These are phyloP conservation scores for Clytia hemisphaerica DNA, from an alignment of 30 jellyfish, hydroid and myxozoan species.

Conservation along the genomic window DNA sequence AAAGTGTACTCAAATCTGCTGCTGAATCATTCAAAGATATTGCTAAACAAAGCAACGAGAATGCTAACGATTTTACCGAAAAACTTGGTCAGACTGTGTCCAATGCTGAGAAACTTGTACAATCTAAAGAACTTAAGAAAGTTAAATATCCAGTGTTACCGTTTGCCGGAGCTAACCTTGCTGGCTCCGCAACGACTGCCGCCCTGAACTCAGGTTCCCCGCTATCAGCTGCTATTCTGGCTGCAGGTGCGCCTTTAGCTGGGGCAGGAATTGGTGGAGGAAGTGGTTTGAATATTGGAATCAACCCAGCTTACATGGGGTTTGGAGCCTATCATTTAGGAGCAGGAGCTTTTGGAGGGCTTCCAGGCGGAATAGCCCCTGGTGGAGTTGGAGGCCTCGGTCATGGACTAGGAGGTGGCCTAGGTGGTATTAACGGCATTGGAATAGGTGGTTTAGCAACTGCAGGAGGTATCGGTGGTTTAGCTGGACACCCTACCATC, in stretches of 20 bases:
- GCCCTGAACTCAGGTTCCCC: too few species aligned
- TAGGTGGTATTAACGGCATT: too few species aligned
- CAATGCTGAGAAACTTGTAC: slow-evolving; percentile 4
- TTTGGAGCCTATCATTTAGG: background rate
- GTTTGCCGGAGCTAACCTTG: too few species aligned
- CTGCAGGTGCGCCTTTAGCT: too few species aligned
- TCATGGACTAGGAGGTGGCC: too few species aligned
- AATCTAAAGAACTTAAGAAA: slow-evolving; percentile 2
- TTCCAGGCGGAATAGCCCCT: slow-evolving; percentile 3
- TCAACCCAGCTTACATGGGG: too few species aligned
- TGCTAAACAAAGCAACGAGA: background rate
- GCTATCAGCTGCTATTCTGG: too few species aligned
- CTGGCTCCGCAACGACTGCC: slow-evolving; percentile 4
- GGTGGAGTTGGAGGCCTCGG: slow-evolving; percentile 16
- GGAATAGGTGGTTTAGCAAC: too few species aligned
- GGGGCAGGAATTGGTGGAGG: too few species aligned
- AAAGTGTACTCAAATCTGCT: slow-evolving; percentile 9
- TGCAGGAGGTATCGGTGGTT: slow-evolving; percentile 2
- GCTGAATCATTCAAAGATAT: slow-evolving; percentile 24
- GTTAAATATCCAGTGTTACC: too few species aligned
- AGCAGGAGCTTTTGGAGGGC: slow-evolving; percentile 3
- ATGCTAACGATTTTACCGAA: slow-evolving; percentile 1
- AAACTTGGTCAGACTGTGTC: background rate
- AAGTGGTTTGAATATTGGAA: too few species aligned
- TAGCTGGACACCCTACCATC: too few species aligned